Evolutionary conservation across 2,113 vertebrate genomes (phyloP).

Genomic region (Psittacara wagleri): DNA sequence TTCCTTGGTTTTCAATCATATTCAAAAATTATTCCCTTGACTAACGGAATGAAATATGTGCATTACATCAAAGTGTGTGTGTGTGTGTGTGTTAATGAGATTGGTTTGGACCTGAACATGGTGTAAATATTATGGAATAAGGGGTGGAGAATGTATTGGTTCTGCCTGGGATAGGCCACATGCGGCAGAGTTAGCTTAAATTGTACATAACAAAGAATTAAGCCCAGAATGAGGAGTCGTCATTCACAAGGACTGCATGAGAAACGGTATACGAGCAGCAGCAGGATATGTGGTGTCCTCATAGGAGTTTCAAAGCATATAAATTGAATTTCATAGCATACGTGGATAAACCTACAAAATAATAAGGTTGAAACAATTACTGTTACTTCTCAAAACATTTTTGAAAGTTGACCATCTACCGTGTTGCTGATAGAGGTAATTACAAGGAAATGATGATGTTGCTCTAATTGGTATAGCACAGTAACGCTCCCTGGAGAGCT

Average conservation of each 20-base stretch:
- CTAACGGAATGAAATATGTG: not conserved
- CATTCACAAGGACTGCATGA: not conserved
- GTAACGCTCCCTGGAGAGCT: not conserved
- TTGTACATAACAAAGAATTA: not conserved
- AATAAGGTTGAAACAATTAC: not conserved
- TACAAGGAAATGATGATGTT: not conserved
- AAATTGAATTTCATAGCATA: not conserved
- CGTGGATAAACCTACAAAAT: not conserved
- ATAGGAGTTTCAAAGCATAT: not conserved
- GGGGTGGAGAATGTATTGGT: not conserved
- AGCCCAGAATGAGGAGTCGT: not conserved
- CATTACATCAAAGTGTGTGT: not conserved
- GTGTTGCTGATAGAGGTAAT: not conserved
- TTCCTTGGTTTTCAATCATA: not conserved
- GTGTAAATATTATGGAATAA: not conserved
- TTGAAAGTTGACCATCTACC: not conserved
- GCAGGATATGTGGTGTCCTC: not conserved
- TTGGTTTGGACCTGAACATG: not conserved
- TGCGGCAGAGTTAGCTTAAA: not conserved
- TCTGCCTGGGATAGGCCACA: not conserved
- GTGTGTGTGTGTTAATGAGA: not conserved
- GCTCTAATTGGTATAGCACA: not conserved
- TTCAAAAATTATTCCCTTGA: not conserved
- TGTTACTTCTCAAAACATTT: not conserved
- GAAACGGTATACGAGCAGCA: not conserved